Conservation (phyloP, 2,113 vertebrate species). For the Nothocercus nigrocapillus region DNA sequence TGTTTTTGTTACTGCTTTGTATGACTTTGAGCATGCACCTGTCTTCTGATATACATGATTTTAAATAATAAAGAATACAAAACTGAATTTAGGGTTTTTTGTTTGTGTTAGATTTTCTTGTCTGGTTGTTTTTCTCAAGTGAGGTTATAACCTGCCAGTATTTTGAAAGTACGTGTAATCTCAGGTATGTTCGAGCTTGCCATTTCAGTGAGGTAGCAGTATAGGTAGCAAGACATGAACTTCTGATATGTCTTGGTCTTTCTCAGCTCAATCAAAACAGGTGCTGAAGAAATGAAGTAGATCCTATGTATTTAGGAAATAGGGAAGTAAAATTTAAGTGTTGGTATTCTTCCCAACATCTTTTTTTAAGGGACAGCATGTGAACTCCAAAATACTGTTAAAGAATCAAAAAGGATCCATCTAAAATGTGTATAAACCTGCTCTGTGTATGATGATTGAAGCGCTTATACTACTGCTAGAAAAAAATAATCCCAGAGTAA, state of each 20-base stretch:
- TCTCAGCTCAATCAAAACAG: background rate
- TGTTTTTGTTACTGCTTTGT: background rate
- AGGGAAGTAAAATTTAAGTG: background rate
- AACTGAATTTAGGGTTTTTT: background rate
- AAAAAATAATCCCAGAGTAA: background rate
- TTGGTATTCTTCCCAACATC: fast-evolving
- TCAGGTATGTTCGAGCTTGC: background rate
- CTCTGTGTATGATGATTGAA: background rate
- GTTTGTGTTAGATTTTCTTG: fast-evolving
- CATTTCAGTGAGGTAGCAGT: background rate
- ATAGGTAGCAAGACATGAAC: background rate
- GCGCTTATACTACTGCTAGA: background rate
- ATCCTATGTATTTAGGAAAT: background rate
- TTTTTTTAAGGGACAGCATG: background rate
- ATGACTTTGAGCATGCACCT: background rate
- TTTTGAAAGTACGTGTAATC: background rate
- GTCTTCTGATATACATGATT: background rate
- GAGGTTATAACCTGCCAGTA: background rate
- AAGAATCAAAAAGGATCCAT: background rate
- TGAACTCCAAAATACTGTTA: background rate
- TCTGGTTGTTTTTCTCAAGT: background rate
- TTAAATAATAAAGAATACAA: background rate
- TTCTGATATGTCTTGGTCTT: background rate
- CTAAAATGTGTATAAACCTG: background rate
- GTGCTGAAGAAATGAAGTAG: background rate